Evolutionary conservation across 2,113 vertebrate species (phyloP).

Genomic region (Pelecanus crispus): DNA sequence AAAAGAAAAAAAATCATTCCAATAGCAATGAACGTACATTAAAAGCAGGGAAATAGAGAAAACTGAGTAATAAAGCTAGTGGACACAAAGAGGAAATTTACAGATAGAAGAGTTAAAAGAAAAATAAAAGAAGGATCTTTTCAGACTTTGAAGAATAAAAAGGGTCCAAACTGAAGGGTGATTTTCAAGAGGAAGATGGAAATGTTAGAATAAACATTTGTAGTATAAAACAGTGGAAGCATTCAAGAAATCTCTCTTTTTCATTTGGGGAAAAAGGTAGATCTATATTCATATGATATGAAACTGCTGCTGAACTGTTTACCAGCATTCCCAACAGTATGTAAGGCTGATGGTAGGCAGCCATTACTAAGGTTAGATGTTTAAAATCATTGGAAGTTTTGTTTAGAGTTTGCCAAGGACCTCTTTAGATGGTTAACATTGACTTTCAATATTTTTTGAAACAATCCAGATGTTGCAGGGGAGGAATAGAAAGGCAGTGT

Average conservation of each 20-base stretch:
- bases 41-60: background rate
- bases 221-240: background rate
- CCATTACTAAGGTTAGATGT: background rate
- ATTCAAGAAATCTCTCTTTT: background rate
- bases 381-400: background rate
- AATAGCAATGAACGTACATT: background rate
- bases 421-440: background rate
- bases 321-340: background rate
- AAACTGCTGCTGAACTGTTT: background rate
- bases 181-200: background rate
- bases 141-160: background rate
- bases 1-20: background rate
- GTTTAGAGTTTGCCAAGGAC: background rate
- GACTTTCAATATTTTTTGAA: background rate
- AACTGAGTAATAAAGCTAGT: background rate
- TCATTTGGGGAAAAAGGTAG: background rate
- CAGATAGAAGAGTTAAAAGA: background rate
- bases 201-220: background rate
- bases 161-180: fast-evolving
- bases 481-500: background rate
- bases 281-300: background rate
- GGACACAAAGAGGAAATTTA: background rate
- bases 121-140: background rate
- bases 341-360: background rate
- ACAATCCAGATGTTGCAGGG: background rate